Percentiles rank a stretch among this genome's conserved stretches.
Conservation (phyloP, 1,140 invertebrate species). For the Bilobella aurantiaca region DNA sequence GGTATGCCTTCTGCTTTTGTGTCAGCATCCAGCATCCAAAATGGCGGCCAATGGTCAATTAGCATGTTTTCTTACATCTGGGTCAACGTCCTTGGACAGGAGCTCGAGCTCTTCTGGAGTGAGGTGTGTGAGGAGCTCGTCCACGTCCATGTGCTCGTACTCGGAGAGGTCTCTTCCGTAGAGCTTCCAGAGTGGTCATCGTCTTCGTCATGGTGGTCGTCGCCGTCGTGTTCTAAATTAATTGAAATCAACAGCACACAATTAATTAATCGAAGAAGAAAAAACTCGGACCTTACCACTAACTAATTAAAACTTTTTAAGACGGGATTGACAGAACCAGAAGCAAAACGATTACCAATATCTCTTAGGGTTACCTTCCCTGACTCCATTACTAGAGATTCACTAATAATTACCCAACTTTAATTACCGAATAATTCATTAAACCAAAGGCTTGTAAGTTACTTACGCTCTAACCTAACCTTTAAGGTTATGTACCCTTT, state of each 20-base stretch:
- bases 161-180: constrained; percentile 86
- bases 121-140: constrained; percentile 85
- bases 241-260: background rate
- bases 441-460: too few species aligned
- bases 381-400: too few species aligned
- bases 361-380: too few species aligned
- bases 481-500: too few species aligned
- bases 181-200: constrained; percentile 74
- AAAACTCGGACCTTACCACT: background rate
- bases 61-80: constrained; percentile 64
- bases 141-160: constrained; percentile 93
- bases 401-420: background rate
- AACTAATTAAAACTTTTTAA: background rate
- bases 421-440: background rate
- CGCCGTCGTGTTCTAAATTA: constrained; percentile 58
- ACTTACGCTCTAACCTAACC: too few species aligned
- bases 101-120: constrained; percentile 93
- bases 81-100: constrained; percentile 96
- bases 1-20: too few species aligned
- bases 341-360: too few species aligned
- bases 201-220: constrained; percentile 74
- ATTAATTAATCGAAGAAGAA: background rate
- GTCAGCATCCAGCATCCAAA: background rate
- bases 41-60: background rate
- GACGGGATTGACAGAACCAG: too few species aligned